Conservation (phyloP, 2,888 invertebrate species). For the Neria commutata region DNA sequence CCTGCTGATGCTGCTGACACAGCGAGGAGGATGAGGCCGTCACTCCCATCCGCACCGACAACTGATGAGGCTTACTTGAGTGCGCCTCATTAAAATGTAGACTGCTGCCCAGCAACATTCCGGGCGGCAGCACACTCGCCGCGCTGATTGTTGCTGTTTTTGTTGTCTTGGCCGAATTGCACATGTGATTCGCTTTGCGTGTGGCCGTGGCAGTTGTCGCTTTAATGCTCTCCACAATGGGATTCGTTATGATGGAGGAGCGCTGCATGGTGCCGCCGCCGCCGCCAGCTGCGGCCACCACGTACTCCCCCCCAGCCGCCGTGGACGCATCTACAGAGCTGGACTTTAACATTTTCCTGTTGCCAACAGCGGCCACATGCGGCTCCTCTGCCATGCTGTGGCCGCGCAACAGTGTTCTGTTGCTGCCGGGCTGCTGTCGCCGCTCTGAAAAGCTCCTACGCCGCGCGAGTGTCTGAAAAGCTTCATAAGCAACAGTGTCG, state of each 20-base stretch:
- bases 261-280: not conserved
- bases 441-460: slow-evolving; percentile 51
- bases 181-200: slow-evolving; percentile 36
- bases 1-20: slow-evolving; percentile 29
- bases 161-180: slow-evolving; percentile 25
- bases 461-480: slow-evolving; percentile 46
- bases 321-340: slow-evolving; percentile 42
- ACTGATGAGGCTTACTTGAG: slow-evolving; percentile 35
- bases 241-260: slow-evolving; percentile 18
- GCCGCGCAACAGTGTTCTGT: slow-evolving; percentile 39
- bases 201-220: slow-evolving; percentile 24
- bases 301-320: slow-evolving; percentile 24
- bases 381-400: slow-evolving; percentile 31
- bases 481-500: slow-evolving; percentile 58
- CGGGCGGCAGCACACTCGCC: slow-evolving; percentile 3
- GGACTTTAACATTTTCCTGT: slow-evolving; percentile 44
- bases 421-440: slow-evolving; percentile 27
- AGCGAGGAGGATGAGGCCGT: slow-evolving; percentile 7
- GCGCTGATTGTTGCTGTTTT: slow-evolving; percentile 2
- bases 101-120: slow-evolving; percentile 6
- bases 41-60: slow-evolving; percentile 11
- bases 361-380: slow-evolving; percentile 14
- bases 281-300: slow-evolving; percentile 9
- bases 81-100: slow-evolving; percentile 29
- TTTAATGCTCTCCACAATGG: slow-evolving; percentile 18